Base-by-base conservation (phyloP, 2,113 vertebrate genomes). In the Phyllostomus hastatus region DNA sequence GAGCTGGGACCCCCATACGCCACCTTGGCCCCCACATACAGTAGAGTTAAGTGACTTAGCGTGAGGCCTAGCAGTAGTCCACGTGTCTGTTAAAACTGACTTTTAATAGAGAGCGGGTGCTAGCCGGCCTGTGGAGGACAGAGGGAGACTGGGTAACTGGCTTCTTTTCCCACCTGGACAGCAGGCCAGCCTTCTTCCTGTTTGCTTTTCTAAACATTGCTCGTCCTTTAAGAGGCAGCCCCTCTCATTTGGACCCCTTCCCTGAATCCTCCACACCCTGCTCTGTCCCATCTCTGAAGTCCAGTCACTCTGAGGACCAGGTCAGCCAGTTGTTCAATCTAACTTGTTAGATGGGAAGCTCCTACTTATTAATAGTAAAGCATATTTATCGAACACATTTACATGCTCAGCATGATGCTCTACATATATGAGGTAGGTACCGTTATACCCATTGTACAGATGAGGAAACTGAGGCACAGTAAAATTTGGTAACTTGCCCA, bases 341-440 rank as follows among this genome's bases (percentile, higher is more conserved):
- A 61, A 59, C 35, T 81, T 24, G 52, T n/a, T 12, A 84, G 52
- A 87, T 22, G 4, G 8, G 4, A 80, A 67, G 31, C 46, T 84
- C 46, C 64, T 28, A 22, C 7, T 38, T 35, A 10, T 41, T 48
- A 83, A 84, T 52, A 35, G 86, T 52, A 86, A 61, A 10, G 26
- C n/a, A 22, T 31, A 57, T 46, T 54, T 75, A 83, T 16, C 12
- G 16, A 83, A 90, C 80, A 73, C 31, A 22, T 20, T 59, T 4
- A 17, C 46, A 31, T 87, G 87, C 69, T 89, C 14, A 14, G 79
- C 48, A 57, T 67, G 43, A 38, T 31, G 48, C 28, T 66, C 48
- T 50, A 48, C 22, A 64, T 66, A 95, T 24, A 75, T 1, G 93
- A 97, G 96, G 97, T 97, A 97, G 97, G 85, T 95, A 75, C 28